phyloP scores from a whole-genome alignment of 2,888 invertebrate species.

The Drosophila testacea region DNA sequence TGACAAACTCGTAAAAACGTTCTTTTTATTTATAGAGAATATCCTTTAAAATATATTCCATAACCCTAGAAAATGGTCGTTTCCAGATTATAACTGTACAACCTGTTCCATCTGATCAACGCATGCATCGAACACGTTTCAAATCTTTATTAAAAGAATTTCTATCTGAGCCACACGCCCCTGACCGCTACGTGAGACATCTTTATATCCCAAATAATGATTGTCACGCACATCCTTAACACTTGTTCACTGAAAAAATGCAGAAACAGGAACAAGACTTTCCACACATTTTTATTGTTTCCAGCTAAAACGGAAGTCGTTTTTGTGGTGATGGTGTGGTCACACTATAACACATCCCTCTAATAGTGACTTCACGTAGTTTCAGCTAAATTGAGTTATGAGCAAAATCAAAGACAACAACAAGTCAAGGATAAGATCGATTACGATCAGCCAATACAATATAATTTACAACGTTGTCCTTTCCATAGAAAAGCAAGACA shows the following conservation, averaged over 20 bases:
- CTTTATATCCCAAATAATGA: constrained; percentile 33
- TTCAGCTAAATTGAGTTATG: constrained; percentile 74
- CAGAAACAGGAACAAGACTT: constrained; percentile 59
- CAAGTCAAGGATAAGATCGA: constrained; percentile 61
- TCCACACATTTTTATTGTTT: constrained; percentile 59
- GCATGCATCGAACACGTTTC: constrained; percentile 4
- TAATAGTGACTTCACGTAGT: constrained; percentile 66
- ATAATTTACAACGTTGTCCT: constrained; percentile 55
- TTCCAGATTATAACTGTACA: constrained; percentile 9
- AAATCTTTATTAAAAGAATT: background rate
- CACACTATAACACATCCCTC: constrained; percentile 38
- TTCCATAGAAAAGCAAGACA: constrained; percentile 48
- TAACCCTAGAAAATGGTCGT: background rate
- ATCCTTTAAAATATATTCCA: background rate
- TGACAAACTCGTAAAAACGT: too few relatives aligned
- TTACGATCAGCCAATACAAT: constrained; percentile 60
- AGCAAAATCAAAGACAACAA: constrained; percentile 62
- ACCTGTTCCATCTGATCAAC: background rate
- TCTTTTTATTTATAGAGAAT: constrained; percentile 3
- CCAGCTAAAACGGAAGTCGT: constrained; percentile 68
- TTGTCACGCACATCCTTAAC: constrained; percentile 76
- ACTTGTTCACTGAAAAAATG: constrained; percentile 60
- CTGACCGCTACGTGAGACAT: constrained; percentile 47
- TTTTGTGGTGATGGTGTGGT: constrained; percentile 37
- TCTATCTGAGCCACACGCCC: constrained; percentile 10